A percentile compares a stretch with the other conserved stretches of the same genome.
Conservation (phyloP, 1,140 invertebrate genomes). For the Lasioglossum albipes region DNA sequence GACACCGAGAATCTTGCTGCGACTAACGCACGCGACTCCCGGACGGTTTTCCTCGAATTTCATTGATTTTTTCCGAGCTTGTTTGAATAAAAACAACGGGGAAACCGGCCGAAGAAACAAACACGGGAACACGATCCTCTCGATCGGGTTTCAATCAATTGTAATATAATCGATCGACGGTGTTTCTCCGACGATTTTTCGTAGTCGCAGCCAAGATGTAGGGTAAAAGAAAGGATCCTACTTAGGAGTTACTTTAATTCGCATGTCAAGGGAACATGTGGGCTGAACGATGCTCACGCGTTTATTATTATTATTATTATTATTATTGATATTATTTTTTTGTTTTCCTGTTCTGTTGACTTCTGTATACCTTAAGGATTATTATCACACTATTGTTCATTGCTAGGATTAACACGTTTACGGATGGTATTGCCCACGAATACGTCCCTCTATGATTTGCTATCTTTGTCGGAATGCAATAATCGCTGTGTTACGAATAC, state of each 20-base stretch:
- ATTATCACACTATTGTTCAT: conserved; percentile 53
- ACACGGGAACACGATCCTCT: conserved; percentile 25
- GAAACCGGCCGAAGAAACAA: not conserved
- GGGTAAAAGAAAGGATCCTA: conserved; percentile 32
- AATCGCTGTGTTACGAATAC: conserved; percentile 34
- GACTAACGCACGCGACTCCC: conserved; percentile 7
- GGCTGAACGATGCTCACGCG: conserved; percentile 19
- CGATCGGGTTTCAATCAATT: conserved; percentile 41
- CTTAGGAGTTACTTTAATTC: conserved; percentile 37
- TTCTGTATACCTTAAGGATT: conserved; percentile 33
- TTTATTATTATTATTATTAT: conserved; percentile 41
- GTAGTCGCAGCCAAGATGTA: conserved; percentile 39
- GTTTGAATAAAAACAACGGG: not conserved
- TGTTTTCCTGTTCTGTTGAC: conserved; percentile 42
- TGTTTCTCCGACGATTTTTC: conserved; percentile 3
- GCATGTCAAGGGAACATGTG: conserved; percentile 32
- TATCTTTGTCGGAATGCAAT: conserved; percentile 30
- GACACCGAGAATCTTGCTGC: conserved; percentile 44
- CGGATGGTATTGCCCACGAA: conserved; percentile 34
- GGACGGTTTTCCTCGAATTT: conserved; percentile 16
- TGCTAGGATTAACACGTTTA: conserved; percentile 9
- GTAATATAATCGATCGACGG: conserved; percentile 40
- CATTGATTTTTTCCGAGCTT: not conserved
- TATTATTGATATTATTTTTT: conserved; percentile 21
- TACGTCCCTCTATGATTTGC: conserved; percentile 7